Evolutionary conservation across 1,140 invertebrate genomes (phyloP).

Genomic region (Macrosteles quadrilineatus): DNA sequence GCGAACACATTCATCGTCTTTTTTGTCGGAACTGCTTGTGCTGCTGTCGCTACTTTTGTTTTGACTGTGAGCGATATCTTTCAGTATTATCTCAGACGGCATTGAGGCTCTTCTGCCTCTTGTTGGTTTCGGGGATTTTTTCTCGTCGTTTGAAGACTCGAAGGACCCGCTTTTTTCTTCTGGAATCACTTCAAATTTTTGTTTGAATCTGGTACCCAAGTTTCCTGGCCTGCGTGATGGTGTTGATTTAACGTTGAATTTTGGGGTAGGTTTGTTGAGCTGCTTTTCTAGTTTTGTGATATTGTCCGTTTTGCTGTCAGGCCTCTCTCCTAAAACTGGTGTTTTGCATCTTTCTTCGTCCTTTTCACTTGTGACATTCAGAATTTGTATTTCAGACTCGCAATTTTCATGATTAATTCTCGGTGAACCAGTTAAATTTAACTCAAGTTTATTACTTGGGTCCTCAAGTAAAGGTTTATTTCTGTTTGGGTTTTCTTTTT

Average conservation of each 20-base stretch:
- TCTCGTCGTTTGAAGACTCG: slow-evolving; percentile 30
- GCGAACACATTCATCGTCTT: neutral
- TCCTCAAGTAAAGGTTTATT: neutral
- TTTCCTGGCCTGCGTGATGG: slow-evolving; percentile 19
- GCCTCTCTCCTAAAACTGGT: slow-evolving; percentile 10
- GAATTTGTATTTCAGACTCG: neutral
- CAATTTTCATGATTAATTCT: neutral
- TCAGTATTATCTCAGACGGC: slow-evolving; percentile 27
- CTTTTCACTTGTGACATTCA: neutral
- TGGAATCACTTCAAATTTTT: slow-evolving; percentile 43
- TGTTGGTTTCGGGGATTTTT: slow-evolving; percentile 9
- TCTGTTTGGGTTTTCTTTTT: neutral
- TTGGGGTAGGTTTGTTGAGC: slow-evolving; percentile 17
- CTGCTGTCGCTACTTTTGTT: slow-evolving; percentile 27
- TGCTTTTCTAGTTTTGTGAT: neutral
- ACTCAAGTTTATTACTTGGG: neutral
- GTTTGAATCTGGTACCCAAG: slow-evolving; percentile 24
- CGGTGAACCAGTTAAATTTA: neutral
- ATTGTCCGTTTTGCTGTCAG: neutral
- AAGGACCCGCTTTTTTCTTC: slow-evolving; percentile 40
- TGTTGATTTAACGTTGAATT: slow-evolving; percentile 1
- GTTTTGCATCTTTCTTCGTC: slow-evolving; percentile 15
- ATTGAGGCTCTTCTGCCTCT: slow-evolving; percentile 16
- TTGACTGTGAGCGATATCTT: slow-evolving; percentile 1
- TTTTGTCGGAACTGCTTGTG: slow-evolving; percentile 22